Percentiles rank a stretch among this genome's conserved stretches.
These are phyloP conservation scores for Odontocerum albicorne DNA, from an alignment of 2,888 invertebrate genomes.

Conservation along the genomic window DNA sequence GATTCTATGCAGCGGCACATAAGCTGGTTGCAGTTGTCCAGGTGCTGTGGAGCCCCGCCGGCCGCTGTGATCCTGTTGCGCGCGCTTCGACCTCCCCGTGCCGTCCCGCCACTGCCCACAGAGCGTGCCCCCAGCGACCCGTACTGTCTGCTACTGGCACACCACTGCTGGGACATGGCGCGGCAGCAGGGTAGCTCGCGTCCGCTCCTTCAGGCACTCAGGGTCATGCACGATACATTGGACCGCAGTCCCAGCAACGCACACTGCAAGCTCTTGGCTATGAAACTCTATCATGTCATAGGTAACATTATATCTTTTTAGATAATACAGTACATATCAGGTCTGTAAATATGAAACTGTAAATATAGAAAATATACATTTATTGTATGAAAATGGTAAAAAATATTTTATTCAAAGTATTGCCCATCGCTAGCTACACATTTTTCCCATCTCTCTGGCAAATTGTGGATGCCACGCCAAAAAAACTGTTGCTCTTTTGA, in stretches of 20 bases:
- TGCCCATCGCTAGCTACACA: too few relatives aligned
- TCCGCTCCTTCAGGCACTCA: slow-evolving; percentile 64
- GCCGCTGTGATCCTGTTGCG: slow-evolving; percentile 63
- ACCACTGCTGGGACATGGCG: not conserved
- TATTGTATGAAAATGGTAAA: too few relatives aligned
- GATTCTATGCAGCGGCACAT: slow-evolving; percentile 83
- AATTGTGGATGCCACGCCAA: too few relatives aligned
- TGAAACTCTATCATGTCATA: slow-evolving; percentile 76
- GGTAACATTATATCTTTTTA: too few relatives aligned
- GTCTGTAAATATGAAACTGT: too few relatives aligned
- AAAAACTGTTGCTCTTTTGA: too few relatives aligned
- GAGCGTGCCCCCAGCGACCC: slow-evolving; percentile 78
- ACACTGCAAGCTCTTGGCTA: slow-evolving; percentile 81
- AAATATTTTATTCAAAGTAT: too few relatives aligned
- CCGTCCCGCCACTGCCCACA: slow-evolving; percentile 62
- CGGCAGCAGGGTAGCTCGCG: slow-evolving; percentile 37
- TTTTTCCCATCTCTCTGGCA: too few relatives aligned
- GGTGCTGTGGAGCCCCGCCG: slow-evolving; percentile 70
- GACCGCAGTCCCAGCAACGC: slow-evolving; percentile 84
- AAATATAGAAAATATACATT: too few relatives aligned
- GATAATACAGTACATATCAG: too few relatives aligned
- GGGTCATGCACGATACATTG: slow-evolving; percentile 72
- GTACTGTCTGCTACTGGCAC: slow-evolving; percentile 42
- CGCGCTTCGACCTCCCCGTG: slow-evolving; percentile 64
- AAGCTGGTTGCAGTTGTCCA: slow-evolving; percentile 73